Base-by-base conservation (phyloP, 2,888 invertebrate species). In the Pyrocoelia pectoralis region DNA sequence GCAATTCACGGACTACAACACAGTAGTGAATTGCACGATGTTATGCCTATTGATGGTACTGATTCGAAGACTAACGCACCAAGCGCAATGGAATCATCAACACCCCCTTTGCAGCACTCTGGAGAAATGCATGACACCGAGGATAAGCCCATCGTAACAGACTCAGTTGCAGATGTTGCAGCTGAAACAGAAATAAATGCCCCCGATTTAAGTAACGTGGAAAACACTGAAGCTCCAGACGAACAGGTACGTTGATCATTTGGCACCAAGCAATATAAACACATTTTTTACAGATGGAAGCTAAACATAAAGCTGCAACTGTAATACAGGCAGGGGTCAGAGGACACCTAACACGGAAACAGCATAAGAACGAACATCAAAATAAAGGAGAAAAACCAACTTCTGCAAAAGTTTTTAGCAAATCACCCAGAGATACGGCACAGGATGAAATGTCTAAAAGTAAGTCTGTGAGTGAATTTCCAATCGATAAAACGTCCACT, bases 281-380 rank as follows among this genome's bases (percentile, higher is more conserved):
- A 24, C 24, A 24, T 24, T 3, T 24, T 10, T 46, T 46, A 5
- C 17, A 46, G 17, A 17, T 46, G 14, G 17, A 18, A 17, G 14
- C 2, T 3, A 38, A 38, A 10, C 38, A 3, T 85, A 85, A 33
- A 74, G 86, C 86, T 13, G 88, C 89, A 29, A 87, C 86, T 1
- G 85, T 85, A 72, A 89, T 89, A 69, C 89, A 89, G 80, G 88
- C 89, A 3, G 85, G 87, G 13, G 84, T 88, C 2, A 82, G 89
- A 66, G 89, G 89, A 1, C 89, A 85, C 74, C 80, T 89, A 66
- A 84, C 85, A 12, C 82, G 89, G 55, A 74, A 74, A 61, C 29
- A n/a, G 8, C 9, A 24, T 5, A 8, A 8, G 8, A 24, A 24
- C 3, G 24, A 24, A 24, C 3, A 24, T 24, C 24, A 24, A 24